Base-by-base conservation (phyloP, 2,113 vertebrate species). In the Poeciliopsis prolifica region DNA sequence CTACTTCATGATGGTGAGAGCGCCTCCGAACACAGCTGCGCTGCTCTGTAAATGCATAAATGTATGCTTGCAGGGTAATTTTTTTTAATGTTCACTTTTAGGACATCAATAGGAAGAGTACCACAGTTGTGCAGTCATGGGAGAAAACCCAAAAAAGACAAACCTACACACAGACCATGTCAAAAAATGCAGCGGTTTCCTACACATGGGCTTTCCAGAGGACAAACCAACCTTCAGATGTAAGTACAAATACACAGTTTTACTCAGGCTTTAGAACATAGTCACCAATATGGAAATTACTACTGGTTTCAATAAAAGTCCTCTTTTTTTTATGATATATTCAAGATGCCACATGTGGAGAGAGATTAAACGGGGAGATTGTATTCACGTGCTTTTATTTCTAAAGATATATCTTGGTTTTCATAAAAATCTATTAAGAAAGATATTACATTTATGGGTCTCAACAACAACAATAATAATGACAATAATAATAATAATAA, bases 171-270 rank as follows among this genome's bases (percentile, higher is more conserved):
- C 96, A 98, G 61, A 44, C 97, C 54, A 94, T 99, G 91, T 96
- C 95, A 61, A 96, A 97, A 92, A 99, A 99, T 1, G 95, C 96
- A 76, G 96, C 98, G 0, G 96, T 97, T 63, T 97, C 96, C 0
- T 99, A 97, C 91, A 99, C 97, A 0, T 99, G 98, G 98, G 98
- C 98, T 42, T 99, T 99, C 86, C 98, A 99, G 92, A 96, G 96
- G 86, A 97, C 96, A 35, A 99, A 95, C 1, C 96, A 96, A 48
- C 95, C 96, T 13, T 95, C 95, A 81, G 96, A 96, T 79, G 98
- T 98, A 26, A 37, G 42, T 66, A 51, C 9, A 1, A 48, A 19
- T 48, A 28, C 26, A 11, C 26, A 66, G 14, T 17, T 48, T 48
- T 26, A 33, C 44, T 64, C 8, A 42, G 42, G 3, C 24, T 30